Evolutionary conservation across 2,888 invertebrate species (phyloP), one percentile per base, ranked within the genome.

Genomic region (Fragum sueziense): DNA sequence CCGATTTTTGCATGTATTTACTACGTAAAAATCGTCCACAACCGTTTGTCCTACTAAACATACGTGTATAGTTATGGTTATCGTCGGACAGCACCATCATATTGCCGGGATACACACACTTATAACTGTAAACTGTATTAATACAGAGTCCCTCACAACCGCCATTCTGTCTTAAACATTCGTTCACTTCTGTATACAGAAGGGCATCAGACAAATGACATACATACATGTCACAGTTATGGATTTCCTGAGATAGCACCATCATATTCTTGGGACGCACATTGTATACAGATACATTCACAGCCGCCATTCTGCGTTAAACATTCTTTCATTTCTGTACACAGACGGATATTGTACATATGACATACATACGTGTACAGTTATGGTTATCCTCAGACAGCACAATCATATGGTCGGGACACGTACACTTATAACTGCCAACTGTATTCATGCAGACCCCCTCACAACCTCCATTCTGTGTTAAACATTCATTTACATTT

Each of bases 371-470:
- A 41, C 41, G 17, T 41, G 41, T 41, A 41, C 41, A 41, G 11
- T 9, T 41, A 11, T 17, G 41, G 41, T 41, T 41, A 41, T 41
- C 41, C 41, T 41, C 41, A 17, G 57, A 57, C 25, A 57, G 27
- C 7, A 57, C 57, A 11, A 25, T 6, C 20, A 57, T 22, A 57
- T 22, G 6, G 25, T 57, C 33, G 7, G 86, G 76, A 76, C 89
- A 89, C 51, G 80, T 73, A 83, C 89, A 89, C 33, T 65, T 59
- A 75, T 76, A 89, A 0, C 88, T 88, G 0, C 89, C 88, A 27
- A 82, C 52, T 86, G 84, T n/a, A n/a, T n/a, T n/a, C n/a, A n/a
- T n/a, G n/a, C n/a, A n/a, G n/a, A n/a, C n/a, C n/a, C n/a, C n/a
- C n/a, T n/a, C n/a, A 71, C 89, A 89, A 7, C 62, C 62, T 25